Percentiles rank a stretch among this genome's conserved stretches.
phyloP scores from a whole-genome alignment of 2,797 vertebrate species.

The Spheniscus humboldti region DNA sequence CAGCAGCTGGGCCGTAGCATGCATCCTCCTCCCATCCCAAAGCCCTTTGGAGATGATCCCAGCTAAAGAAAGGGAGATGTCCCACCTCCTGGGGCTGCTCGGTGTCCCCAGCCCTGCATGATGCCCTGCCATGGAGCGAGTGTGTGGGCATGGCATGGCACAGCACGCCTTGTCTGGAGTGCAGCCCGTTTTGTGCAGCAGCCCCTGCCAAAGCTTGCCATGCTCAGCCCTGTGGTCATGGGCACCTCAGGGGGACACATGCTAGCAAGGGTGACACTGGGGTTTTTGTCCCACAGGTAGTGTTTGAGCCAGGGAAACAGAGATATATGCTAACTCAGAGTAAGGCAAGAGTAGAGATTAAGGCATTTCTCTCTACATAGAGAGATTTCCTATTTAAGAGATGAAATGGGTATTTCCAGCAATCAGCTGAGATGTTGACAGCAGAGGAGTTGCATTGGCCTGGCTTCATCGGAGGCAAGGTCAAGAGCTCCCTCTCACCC shows the following conservation, averaged over 20 bases:
- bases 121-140: fast-evolving
- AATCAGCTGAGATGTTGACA: not conserved
- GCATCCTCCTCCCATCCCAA: not conserved
- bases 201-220: not conserved
- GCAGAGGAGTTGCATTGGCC: not conserved
- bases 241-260: not conserved
- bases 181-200: too few relatives aligned
- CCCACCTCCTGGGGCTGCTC: not conserved
- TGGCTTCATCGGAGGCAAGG: too few relatives aligned
- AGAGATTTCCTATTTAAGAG: too few relatives aligned
- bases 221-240: not conserved
- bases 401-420: not conserved
- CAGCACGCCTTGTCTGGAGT: fast-evolving
- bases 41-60: not conserved
- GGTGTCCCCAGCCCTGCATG: not conserved
- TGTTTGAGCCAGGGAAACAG: not conserved
- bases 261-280: not conserved
- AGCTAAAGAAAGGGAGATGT: not conserved
- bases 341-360: too few relatives aligned
- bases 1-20: not conserved
- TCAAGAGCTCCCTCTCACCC: not conserved
- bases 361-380: not conserved
- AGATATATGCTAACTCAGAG: not conserved
- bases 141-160: fast-evolving
- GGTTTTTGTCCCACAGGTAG: fast-evolving